Evolutionary conservation across 2,797 vertebrate genomes (phyloP).

Genomic region (Hapalemur alaotrensis): DNA sequence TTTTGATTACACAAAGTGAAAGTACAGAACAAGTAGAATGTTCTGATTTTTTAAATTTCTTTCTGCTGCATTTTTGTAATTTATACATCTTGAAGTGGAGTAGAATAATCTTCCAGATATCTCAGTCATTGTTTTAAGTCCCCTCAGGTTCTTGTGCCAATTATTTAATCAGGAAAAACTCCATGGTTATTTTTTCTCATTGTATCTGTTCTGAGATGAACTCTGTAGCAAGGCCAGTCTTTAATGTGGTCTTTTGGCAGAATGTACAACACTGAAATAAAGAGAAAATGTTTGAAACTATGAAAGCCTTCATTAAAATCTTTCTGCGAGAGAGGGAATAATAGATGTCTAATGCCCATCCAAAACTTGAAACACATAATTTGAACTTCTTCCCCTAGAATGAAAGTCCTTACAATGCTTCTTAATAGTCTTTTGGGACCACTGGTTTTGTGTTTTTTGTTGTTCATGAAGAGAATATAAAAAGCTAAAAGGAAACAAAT

Average conservation of each 20-base stretch:
- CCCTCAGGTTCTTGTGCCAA: not conserved
- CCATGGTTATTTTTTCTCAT: not conserved
- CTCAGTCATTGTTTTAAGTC: not conserved
- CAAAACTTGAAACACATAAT: not conserved
- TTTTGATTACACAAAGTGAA: not conserved
- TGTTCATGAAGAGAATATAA: not conserved
- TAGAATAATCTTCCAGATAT: not conserved
- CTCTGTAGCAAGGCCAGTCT: not conserved
- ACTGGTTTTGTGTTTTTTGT: not conserved
- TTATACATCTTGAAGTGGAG: not conserved
- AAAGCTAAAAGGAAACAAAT: not conserved
- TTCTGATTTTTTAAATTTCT: not conserved
- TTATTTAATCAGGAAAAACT: not conserved
- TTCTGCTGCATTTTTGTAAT: not conserved
- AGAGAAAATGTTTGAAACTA: not conserved
- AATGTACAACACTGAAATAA: not conserved
- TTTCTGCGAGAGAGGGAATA: not conserved
- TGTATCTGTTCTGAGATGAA: not conserved
- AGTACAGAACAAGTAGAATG: not conserved
- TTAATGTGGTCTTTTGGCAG: not conserved
- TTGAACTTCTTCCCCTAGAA: not conserved
- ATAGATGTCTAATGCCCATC: not conserved
- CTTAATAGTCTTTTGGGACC: not conserved
- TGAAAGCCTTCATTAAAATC: not conserved
- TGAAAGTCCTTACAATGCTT: not conserved